Percentiles rank a stretch among this genome's conserved stretches.
Conservation (phyloP, 2,797 vertebrate species). For the Eurystomus glaucurus region DNA sequence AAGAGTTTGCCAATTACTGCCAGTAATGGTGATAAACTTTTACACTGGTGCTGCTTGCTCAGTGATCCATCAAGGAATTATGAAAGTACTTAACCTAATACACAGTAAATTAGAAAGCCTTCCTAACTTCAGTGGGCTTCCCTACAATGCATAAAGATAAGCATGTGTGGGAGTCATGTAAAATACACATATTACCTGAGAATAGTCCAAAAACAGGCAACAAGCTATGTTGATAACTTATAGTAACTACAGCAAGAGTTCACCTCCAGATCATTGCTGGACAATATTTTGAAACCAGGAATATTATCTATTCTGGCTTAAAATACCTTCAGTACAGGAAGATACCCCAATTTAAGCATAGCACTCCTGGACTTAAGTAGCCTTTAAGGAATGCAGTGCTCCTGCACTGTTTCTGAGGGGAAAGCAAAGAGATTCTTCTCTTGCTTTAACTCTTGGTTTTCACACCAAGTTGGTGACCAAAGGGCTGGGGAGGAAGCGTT, state of each 20-base stretch:
- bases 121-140: background rate
- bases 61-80: conserved; percentile 16
- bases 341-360: background rate
- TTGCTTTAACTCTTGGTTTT: background rate
- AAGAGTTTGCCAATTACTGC: background rate
- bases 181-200: background rate
- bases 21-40: conserved; percentile 24
- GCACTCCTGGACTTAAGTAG: background rate
- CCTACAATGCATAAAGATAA: background rate
- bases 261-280: background rate
- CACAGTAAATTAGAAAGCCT: background rate
- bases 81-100: background rate
- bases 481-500: background rate
- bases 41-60: background rate
- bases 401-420: background rate
- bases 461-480: background rate
- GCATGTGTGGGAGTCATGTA: background rate
- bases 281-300: background rate
- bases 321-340: background rate
- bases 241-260: background rate
- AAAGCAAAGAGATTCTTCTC: background rate
- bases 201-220: background rate
- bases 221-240: background rate
- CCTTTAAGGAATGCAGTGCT: background rate
- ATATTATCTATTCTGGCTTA: background rate